Evolutionary conservation across 2,797 vertebrate genomes (phyloP).

Genomic region (Spondyliosoma cantharus): DNA sequence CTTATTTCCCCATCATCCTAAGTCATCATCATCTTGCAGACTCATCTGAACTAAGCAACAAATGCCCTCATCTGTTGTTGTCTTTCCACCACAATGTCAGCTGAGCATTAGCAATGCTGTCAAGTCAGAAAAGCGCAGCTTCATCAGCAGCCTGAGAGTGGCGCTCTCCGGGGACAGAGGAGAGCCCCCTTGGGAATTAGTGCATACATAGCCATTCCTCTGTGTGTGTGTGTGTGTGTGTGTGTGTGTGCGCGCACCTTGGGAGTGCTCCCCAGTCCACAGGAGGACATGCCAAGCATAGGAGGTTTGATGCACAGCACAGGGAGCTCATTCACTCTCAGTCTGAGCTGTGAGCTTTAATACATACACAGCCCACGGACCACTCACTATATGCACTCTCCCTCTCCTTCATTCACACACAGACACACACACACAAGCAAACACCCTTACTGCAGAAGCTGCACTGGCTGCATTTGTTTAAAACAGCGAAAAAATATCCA

Average conservation of each 20-base stretch:
- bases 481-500: conserved; percentile 38
- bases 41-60: conserved; percentile 28
- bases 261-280: conserved; percentile 56
- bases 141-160: conserved; percentile 60
- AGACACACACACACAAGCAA: conserved; percentile 32
- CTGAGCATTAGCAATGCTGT: conserved; percentile 51
- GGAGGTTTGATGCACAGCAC: conserved; percentile 68
- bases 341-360: conserved; percentile 54
- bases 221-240: conserved; percentile 29
- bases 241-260: background rate
- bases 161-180: conserved; percentile 60
- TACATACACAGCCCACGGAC: conserved; percentile 55
- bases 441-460: conserved; percentile 53
- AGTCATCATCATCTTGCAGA: conserved; percentile 11
- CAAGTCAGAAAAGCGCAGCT: conserved; percentile 50
- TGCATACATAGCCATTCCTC: conserved; percentile 43
- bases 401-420: conserved; percentile 61
- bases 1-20: background rate
- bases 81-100: conserved; percentile 46
- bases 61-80: conserved; percentile 44
- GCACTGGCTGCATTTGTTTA: conserved; percentile 40
- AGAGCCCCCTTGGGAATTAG: conserved; percentile 57
- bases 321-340: conserved; percentile 74
- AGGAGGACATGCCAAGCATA: conserved; percentile 63
- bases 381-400: conserved; percentile 50